Evolutionary conservation across 2,888 invertebrate species (phyloP), one percentile per base, ranked within the genome.

Genomic region (Drosophila hamatofila): DNA sequence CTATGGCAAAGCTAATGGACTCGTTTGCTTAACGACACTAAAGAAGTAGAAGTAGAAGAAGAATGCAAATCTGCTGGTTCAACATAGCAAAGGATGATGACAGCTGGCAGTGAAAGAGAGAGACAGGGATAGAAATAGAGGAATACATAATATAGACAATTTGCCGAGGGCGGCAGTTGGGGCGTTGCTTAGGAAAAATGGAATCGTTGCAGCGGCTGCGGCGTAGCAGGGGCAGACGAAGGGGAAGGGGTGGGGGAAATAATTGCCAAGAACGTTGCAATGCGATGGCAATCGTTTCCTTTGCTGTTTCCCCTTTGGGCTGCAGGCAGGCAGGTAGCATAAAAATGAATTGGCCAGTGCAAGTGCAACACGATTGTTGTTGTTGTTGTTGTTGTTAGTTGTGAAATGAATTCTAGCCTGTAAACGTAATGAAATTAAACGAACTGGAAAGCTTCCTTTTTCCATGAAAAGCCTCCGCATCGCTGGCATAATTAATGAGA

Each of bases 361-460:
- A 51, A 65, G 57, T 66, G 70, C 44, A 44, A 35, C 51, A 16
- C 14, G 21, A n/a, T 16, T 57, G 16, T 41, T 57, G 60, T 30
- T 79, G 64, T 55, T 66, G 11, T 16, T 57, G 16, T 41, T 57
- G 60, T 30, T 79, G 64, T 55, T 66, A 33, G 44, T 12, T 58
- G 61, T 56, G 66, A 74, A 79, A 51, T 78, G 75, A 72, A 83
- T 86, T 83, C 83, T 83, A 81, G 71, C 69, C 77, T 78, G 78
- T 51, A 74, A 77, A 74, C 74, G 78, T 74, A 78, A 83, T 83
- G 78, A 81, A 83, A 83, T 58, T 75, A 81, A 83, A 83, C 87
- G 80, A 83, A 83, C 87, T 83, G 83, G 83, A 83, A 83, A 83
- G 83, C 84, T 81, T 83, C 87, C 83, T 86, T 83, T 85, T 83